Evolutionary conservation across 1,140 invertebrate genomes (phyloP).

Genomic region (Euborellia annulipes): DNA sequence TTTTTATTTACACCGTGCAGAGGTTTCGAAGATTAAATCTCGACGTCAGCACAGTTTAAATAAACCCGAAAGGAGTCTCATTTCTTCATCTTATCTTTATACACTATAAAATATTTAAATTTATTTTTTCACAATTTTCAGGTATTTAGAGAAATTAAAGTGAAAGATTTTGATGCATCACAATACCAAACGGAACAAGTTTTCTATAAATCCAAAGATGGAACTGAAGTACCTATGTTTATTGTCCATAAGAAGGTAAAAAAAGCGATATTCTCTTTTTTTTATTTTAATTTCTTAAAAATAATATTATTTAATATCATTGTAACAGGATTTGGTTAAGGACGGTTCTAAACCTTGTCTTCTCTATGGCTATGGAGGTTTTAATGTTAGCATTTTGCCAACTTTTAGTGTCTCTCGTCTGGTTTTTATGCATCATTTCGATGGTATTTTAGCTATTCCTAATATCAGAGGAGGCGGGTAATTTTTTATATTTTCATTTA

Average conservation of each 20-base stretch:
- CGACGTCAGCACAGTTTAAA: too few species aligned
- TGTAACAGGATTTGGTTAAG: constrained; percentile 35
- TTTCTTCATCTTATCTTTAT: constrained; percentile 3
- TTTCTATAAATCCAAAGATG: constrained; percentile 91
- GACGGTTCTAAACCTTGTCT: constrained; percentile 63
- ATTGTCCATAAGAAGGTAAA: constrained; percentile 72
- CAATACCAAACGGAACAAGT: constrained; percentile 77
- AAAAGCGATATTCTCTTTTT: constrained; percentile 40
- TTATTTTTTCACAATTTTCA: constrained; percentile 30
- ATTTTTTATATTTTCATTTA: constrained; percentile 16
- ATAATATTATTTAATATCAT: constrained; percentile 9
- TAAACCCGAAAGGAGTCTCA: constrained; percentile 5
- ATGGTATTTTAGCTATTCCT: constrained; percentile 76
- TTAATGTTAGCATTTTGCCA: constrained; percentile 83
- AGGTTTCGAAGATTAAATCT: too few species aligned
- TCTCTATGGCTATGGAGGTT: constrained; percentile 95
- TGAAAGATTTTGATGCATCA: constrained; percentile 67
- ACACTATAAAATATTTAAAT: neutral
- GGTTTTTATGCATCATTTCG: constrained; percentile 80
- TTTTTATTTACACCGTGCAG: too few species aligned
- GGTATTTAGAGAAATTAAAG: constrained; percentile 68
- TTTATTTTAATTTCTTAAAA: neutral
- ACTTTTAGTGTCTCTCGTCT: constrained; percentile 65
- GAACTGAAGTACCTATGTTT: constrained; percentile 95
- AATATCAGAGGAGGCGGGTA: constrained; percentile 94